These are phyloP conservation scores for Corapipo altera DNA, from an alignment of 2,113 vertebrate genomes.

Conservation along the genomic window DNA sequence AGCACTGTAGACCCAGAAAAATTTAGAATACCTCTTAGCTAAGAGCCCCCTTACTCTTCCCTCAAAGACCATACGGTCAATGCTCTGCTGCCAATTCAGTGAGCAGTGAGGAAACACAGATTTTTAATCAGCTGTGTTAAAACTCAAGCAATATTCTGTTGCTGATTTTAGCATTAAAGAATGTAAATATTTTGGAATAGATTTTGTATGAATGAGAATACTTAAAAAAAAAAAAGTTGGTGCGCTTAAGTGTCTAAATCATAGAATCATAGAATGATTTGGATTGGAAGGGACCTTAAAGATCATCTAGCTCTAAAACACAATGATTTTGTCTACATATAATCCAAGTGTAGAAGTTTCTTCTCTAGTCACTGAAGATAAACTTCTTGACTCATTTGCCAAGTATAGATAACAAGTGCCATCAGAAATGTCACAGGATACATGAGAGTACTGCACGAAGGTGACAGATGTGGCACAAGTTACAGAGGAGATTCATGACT, in stretches of 20 bases:
- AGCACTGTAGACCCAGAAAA: not conserved
- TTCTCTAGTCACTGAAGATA: not conserved
- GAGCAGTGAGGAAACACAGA: not conserved
- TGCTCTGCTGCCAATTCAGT: not conserved
- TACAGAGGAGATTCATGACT: not conserved
- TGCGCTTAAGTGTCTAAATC: not conserved
- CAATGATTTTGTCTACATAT: not conserved
- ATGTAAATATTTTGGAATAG: not conserved
- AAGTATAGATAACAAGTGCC: not conserved
- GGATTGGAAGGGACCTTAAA: not conserved
- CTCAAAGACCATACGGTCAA: not conserved
- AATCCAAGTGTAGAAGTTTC: not conserved
- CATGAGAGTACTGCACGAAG: not conserved
- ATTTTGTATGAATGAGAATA: not conserved
- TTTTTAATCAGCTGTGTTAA: constrained; percentile 11
- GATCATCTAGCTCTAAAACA: not conserved
- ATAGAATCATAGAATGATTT: not conserved
- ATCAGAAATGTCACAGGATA: not conserved
- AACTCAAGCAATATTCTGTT: not conserved
- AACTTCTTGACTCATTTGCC: not conserved
- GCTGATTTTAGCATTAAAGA: not conserved
- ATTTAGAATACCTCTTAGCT: not conserved
- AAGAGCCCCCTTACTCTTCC: not conserved
- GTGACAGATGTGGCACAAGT: not conserved
- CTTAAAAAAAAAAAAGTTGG: not conserved